Evolutionary conservation across 1,140 invertebrate genomes (phyloP), one percentile per base, ranked within the genome.

Genomic region (Pseudomyrmex cubaensis): DNA sequence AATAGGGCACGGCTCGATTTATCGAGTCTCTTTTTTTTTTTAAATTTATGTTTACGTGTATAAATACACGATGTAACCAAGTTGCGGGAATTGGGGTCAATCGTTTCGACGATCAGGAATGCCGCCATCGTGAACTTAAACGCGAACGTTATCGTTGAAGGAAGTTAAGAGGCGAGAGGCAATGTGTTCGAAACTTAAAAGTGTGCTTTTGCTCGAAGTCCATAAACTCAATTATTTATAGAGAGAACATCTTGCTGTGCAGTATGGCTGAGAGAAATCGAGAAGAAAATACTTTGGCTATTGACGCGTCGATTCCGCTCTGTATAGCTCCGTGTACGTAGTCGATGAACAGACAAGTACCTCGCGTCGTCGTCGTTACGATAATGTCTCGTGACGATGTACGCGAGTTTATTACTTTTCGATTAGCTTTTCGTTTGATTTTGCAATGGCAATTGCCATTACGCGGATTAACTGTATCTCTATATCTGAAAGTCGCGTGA

Each of bases 191-290:
- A 82, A 80, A 82, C 74, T 69, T 76, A 76, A 75, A 77, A 84
- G 83, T 75, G 72, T 67, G 61, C 86, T 86, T 74, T 91, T 86
- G 63, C 44, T 17, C 15, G 12, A 50, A 50, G 35, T 85, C 61
- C 67, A 74, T 85, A 86, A 86, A 82, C 44, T 90, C 82, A 62
- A 85, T 91, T 87, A 89, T 90, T 85, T 85, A 85, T 61, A 66
- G 69, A 80, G 82, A 52, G 44, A 78, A 25, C 52, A 70, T 78
- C 76, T 69, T 57, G 54, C n/a, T 13, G 13, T 13, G 44, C 64
- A 57, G 5, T 77, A 77, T 59, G 64, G 54, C 35, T 54, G 25
- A 20, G 83, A 62, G 56, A 69, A 86, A 80, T 85, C 48, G 48
- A 59, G 13, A 63, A 46, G 62, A 62, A 85, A 82, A 86, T 74